Evolutionary conservation across 2,113 vertebrate genomes (phyloP), one percentile per base, ranked within the genome.

Genomic region (Microcebus tavaratra): DNA sequence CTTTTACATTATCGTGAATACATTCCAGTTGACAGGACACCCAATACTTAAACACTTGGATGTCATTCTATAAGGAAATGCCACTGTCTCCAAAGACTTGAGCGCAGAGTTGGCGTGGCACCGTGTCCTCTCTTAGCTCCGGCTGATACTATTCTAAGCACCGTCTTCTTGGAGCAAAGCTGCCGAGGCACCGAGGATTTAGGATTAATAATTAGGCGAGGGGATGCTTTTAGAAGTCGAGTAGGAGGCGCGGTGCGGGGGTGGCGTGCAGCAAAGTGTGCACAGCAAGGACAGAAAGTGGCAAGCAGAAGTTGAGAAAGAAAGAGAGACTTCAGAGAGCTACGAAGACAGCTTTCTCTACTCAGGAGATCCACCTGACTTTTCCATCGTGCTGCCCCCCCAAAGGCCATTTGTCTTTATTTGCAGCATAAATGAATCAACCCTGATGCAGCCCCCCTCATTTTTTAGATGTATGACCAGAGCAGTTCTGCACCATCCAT

Each of bases 151-250:
- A 91, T 97, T 94, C 94, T 97, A 72, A 93, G 95, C 34, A 0
- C 80, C 81, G 93, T 89, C 95, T 97, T 92, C 91, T 95, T 7
- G 45, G 88, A 75, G 88, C 21, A 68, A 95, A 78, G 94, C 34
- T 95, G 70, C 65, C 42, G 23, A 88, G 55, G 70, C 70, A 70
- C 59, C 29, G 79, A 45, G 91, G 90, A 83, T 95, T 95, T 45
- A 63, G 83, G 97, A 97, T 97, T 97, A 95, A 98, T 97, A 95
- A 98, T 98, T 97, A 91, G 93, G 95, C 50, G 80, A 59, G 87
- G 93, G 75, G 89, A 95, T 93, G 94, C 79, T 98, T 98, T 98
- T 98, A 97, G 98, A 97, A 98, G 59, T 21, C 2, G 94, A 75
- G 98, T 98, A 87, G 98, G 98, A 94, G 97, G 97, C 53, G 45